These are phyloP conservation scores for Hystrix cristata DNA, from an alignment of 2,113 vertebrate species.

Conservation along the genomic window DNA sequence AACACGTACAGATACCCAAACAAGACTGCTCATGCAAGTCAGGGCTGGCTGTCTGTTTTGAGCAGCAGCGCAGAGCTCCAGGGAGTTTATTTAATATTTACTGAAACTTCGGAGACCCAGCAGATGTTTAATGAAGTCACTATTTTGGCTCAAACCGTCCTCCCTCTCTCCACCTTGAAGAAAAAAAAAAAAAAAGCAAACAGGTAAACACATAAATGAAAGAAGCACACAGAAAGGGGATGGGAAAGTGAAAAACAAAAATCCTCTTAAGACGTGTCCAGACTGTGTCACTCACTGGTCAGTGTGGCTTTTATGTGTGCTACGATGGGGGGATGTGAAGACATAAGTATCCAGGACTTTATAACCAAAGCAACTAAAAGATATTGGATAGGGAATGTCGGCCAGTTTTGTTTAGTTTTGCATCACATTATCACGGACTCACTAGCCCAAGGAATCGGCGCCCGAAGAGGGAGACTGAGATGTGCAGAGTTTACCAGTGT, in stretches of 20 bases:
- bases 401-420: constrained; percentile 88
- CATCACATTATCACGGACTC: constrained; percentile 78
- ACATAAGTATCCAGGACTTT: constrained; percentile 84
- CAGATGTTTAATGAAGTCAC: constrained; percentile 81
- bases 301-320: constrained; percentile 78
- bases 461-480: constrained; percentile 70
- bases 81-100: constrained; percentile 80
- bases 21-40: constrained; percentile 70
- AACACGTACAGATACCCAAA: constrained; percentile 75
- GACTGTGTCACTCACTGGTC: constrained; percentile 74
- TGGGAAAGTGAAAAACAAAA: constrained; percentile 48
- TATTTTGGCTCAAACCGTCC: constrained; percentile 68
- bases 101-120: constrained; percentile 61
- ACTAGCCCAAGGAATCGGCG: constrained; percentile 66
- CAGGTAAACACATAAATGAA: constrained; percentile 73
- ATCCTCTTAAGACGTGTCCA: constrained; percentile 71
- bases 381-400: constrained; percentile 88
- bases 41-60: constrained; percentile 65
- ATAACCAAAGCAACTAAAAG: constrained; percentile 90
- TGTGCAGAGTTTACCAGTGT: constrained; percentile 83
- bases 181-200: constrained; percentile 41
- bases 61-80: constrained; percentile 62
- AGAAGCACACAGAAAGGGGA: constrained; percentile 60
- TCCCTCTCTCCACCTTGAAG: not conserved
- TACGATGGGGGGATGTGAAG: constrained; percentile 65